Evolutionary conservation across 2,888 invertebrate species (phyloP), one percentile per base, ranked within the genome.

Genomic region (Himalopsyche kuldschensis): DNA sequence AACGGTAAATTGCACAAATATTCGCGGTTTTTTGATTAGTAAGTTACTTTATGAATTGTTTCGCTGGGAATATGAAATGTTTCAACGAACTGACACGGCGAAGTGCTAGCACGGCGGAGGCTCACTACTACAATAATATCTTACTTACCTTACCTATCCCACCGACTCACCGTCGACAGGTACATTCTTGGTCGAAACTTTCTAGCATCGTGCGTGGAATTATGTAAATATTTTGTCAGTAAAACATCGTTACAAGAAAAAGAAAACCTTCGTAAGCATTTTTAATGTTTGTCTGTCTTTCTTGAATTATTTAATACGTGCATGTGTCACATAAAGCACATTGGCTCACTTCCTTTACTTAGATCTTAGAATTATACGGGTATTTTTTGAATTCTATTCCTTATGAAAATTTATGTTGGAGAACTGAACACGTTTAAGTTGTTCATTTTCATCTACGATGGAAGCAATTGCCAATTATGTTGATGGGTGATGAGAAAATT

Each of bases 141-240:
- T 11, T 55, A 55, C 55, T 24, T 55, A 55, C 55, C 55, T 55
- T 55, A 55, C 55, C 55, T 55, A 55, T 55, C 55, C 55, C 78
- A 78, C 69, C 75, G 63, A 69, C 46, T 17, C 78, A 63, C 78
- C 81, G 78, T 55, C 30, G 76, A 63, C 63, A 82, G 78, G 78
- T 82, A 82, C 48, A 75, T 81, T 35, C 32, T 35, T 30, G 46
- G 75, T 47, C 32, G 47, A 77, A 81, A 81, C 81, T 81, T 81
- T 81, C 81, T 81, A 81, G 32, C 77, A 20, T 76, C 75, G 80
- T 46, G 81, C 55, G 77, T 77, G 76, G 81, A 55, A 55, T 55
- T 55, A 55, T 55, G 55, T 55, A 55, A 55, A 55, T 55, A 55
- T 55, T 55, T 55, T 55, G 55, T 55, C 55, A 20, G 55, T 55